Evolutionary conservation across 1,140 invertebrate genomes (phyloP), one percentile per base, ranked within the genome.

Genomic region (Orius laevigatus): DNA sequence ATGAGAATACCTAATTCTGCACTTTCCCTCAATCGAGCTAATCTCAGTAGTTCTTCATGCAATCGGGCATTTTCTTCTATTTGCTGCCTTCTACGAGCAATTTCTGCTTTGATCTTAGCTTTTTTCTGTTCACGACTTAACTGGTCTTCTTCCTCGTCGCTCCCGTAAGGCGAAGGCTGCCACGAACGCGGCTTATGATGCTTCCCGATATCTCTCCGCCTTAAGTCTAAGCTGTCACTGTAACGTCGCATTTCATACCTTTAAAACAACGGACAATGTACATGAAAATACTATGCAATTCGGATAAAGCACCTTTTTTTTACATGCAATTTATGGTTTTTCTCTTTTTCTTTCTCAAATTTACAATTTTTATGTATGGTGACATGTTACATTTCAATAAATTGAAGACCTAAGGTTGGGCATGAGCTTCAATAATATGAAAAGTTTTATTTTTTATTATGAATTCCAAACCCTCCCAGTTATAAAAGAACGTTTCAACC

Each of bases 71-170:
- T 71, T 52, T 76, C 72, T n/a, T 76, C 73, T n/a, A 79, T 70
- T 56, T 76, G 73, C 49, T 69, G 67, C 44, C 74, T 65, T 3
- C 76, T 59, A 31, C 74, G 63, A 3, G 74, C 72, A n/a, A n/a
- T 78, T 60, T 79, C 76, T 9, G 72, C 71, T 58, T 77, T 75
- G 39, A 78, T 70, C 52, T 72, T 66, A 10, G 70, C 67, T 53
- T 75, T 74, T 56, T 74, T 75, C 54, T 76, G 71, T 57, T 77
- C 74, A 2, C 70, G 52, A 14, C 57, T 66, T 18, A 69, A 51
- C 41, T 66, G 56, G 43, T 68, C 63, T 50, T 71, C 67, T 33
- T 70, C 69, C 25, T 43, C 51, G 8, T 53, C 71, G 43, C 66
- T 67, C 64, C 67, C 51, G 71, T 71, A 4, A 71, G n/a, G 73